Conservation (phyloP, 2,113 vertebrate species). For the Dascyllus trimaculatus region DNA sequence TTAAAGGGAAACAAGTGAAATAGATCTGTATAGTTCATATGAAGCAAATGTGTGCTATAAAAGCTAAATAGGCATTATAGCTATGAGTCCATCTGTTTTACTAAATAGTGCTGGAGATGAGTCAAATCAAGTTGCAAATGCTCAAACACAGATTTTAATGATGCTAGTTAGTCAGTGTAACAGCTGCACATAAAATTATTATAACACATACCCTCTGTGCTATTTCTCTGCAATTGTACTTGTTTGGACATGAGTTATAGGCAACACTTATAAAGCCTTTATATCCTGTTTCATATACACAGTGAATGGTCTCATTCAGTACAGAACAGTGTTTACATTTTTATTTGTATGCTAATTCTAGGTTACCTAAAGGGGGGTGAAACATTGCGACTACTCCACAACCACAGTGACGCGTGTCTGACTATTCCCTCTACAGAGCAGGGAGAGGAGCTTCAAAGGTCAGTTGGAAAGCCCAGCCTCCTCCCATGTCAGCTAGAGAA, state of each 20-base stretch:
- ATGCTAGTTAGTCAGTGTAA: no score
- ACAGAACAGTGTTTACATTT: no score
- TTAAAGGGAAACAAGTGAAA: neutral
- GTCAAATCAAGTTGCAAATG: constrained; percentile 1
- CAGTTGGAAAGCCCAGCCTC: constrained; percentile 8
- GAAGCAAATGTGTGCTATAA: neutral
- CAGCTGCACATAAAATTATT: no score
- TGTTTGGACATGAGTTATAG: no score
- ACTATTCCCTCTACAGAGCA: constrained; percentile 90
- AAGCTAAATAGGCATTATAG: neutral
- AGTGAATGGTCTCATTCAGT: neutral
- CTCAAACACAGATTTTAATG: neutral
- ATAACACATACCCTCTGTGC: no score
- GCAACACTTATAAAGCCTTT: no score
- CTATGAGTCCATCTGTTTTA: neutral
- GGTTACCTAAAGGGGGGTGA: constrained; percentile 95
- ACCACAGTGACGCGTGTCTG: constrained; percentile 94
- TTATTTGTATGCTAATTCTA: constrained; percentile 63
- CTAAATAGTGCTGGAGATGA: neutral
- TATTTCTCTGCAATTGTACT: no score
- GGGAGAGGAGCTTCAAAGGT: constrained; percentile 92
- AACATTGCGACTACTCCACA: constrained; percentile 91
- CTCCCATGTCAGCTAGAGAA: neutral
- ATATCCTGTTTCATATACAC: no score
- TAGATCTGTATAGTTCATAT: neutral